Conservation (phyloP, 2,113 vertebrate species). For the Rhinoderma darwinii region DNA sequence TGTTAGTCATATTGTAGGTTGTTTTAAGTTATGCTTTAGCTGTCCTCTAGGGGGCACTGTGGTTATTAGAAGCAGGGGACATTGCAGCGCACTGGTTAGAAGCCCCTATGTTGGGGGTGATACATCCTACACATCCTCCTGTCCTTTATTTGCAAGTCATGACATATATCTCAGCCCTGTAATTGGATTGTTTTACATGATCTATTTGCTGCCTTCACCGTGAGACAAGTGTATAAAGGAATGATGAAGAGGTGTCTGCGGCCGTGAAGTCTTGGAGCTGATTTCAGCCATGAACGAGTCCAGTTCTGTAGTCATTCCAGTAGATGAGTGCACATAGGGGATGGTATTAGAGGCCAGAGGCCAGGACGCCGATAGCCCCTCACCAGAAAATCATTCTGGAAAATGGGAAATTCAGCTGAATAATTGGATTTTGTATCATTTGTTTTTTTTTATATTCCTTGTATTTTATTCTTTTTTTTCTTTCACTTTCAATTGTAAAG, state of each 20-base stretch:
- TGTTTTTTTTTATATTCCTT: too few relatives aligned
- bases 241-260: slow-evolving; percentile 13
- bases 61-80: neutral
- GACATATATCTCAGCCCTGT: slow-evolving; percentile 15
- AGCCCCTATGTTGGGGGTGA: neutral
- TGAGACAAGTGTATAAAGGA: slow-evolving; percentile 9
- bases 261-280: neutral
- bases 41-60: neutral
- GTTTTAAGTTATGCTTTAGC: neutral
- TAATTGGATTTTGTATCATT: too few relatives aligned
- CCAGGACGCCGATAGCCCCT: too few relatives aligned
- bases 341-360: neutral
- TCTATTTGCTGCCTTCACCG: slow-evolving; percentile 9
- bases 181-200: slow-evolving; percentile 36
- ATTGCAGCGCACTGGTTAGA: neutral
- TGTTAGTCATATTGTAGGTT: neutral
- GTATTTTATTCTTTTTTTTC: too few relatives aligned
- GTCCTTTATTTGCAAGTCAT: slow-evolving; percentile 9
- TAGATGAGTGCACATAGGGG: neutral
- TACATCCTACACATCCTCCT: neutral
- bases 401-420: too few relatives aligned
- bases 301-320: neutral
- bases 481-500: too few relatives aligned
- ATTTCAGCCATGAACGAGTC: neutral
- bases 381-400: too few relatives aligned